phyloP scores from a whole-genome alignment of 2,113 vertebrate species.

The Myodes glareolus region DNA sequence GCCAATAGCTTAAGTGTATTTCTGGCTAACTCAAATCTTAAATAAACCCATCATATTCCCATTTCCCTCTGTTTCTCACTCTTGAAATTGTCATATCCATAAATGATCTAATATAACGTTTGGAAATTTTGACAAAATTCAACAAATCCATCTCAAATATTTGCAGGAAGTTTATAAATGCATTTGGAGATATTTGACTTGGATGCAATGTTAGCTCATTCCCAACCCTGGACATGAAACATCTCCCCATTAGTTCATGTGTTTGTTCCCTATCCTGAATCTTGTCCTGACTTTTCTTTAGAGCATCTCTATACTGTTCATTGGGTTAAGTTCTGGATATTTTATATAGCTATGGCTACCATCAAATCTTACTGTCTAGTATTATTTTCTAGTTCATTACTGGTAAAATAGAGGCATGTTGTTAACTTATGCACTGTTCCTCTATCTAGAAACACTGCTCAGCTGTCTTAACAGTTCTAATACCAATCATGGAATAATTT shows the following conservation, averaged over 20 bases:
- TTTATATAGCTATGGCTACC: neutral
- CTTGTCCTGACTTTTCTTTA: neutral
- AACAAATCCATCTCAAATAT: neutral
- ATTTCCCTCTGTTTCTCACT: neutral
- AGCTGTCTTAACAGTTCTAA: neutral
- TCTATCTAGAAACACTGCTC: neutral
- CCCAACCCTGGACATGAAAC: neutral
- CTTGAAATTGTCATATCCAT: neutral
- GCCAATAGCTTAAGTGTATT: too few relatives aligned
- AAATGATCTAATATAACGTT: neutral
- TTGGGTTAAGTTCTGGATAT: neutral
- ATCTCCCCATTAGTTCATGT: neutral
- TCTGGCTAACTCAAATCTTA: too few relatives aligned
- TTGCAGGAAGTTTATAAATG: neutral
- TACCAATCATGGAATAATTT: neutral
- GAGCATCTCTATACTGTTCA: neutral
- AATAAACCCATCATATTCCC: neutral
- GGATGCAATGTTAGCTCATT: neutral
- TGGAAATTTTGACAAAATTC: neutral
- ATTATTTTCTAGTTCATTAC: neutral
- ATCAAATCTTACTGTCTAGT: neutral
- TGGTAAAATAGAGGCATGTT: neutral
- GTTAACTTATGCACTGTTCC: neutral
- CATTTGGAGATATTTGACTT: neutral
- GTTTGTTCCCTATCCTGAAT: neutral